Conservation (phyloP, 2,888 invertebrate genomes). For the Drepanosiphum platanoidis region DNA sequence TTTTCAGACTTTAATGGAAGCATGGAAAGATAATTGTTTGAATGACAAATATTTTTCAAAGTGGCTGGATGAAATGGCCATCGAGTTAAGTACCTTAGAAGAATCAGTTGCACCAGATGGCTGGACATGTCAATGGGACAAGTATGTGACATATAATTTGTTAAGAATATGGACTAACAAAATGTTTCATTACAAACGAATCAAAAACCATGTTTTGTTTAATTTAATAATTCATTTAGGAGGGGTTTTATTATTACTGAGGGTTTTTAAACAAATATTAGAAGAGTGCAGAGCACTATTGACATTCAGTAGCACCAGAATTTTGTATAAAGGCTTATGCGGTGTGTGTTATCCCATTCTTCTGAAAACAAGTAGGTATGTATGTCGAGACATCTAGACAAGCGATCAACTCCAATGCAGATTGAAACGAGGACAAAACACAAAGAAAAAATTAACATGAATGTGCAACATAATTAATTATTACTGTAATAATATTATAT, state of each 20-base stretch:
- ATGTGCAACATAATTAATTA: slow-evolving; percentile 52
- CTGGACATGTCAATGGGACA: slow-evolving; percentile 80
- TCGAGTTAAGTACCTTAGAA: slow-evolving; percentile 74
- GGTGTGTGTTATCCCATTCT: slow-evolving; percentile 16
- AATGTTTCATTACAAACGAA: slow-evolving; percentile 4
- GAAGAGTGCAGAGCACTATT: slow-evolving; percentile 11
- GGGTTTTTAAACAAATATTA: slow-evolving; percentile 31
- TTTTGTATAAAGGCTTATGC: slow-evolving; percentile 32
- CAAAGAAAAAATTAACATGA: slow-evolving; percentile 29
- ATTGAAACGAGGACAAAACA: not conserved
- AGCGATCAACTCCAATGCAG: not conserved
- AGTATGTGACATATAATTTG: slow-evolving; percentile 69
- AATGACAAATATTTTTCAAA: slow-evolving; percentile 72
- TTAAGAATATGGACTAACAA: slow-evolving; percentile 47
- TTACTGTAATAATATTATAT: slow-evolving; percentile 54
- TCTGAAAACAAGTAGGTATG: slow-evolving; percentile 54
- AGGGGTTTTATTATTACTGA: slow-evolving; percentile 34
- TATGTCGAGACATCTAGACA: not conserved
- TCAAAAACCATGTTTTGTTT: slow-evolving; percentile 33
- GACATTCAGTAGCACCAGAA: slow-evolving; percentile 8
- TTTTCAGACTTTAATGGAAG: slow-evolving; percentile 73
- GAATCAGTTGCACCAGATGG: slow-evolving; percentile 75
- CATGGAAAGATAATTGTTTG: slow-evolving; percentile 73
- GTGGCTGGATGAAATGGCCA: slow-evolving; percentile 73
- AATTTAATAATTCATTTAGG: slow-evolving; percentile 47